phyloP scores from a whole-genome alignment of 2,113 vertebrate species.

The Chamaea fasciata region DNA sequence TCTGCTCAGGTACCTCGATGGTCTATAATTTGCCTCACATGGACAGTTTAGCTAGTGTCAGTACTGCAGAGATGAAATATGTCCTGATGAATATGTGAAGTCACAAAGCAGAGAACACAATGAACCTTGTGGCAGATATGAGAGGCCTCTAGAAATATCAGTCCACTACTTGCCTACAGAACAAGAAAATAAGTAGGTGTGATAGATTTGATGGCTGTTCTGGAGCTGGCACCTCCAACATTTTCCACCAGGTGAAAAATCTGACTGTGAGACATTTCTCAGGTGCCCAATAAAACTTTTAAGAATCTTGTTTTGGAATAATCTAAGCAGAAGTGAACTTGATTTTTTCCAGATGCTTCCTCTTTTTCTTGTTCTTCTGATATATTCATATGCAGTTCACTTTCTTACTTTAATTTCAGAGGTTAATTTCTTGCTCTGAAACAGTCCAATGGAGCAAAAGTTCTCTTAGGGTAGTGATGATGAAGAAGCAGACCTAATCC shows the following conservation, averaged over 20 bases:
- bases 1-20: not conserved
- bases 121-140: not conserved
- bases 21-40: not conserved
- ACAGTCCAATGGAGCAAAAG: not conserved
- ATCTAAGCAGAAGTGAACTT: slow-evolving; percentile 28
- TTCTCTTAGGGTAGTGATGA: not conserved
- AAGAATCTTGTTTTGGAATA: slow-evolving; percentile 46
- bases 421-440: not conserved
- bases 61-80: not conserved
- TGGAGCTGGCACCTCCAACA: slow-evolving; percentile 24
- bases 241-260: slow-evolving; percentile 63
- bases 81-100: not conserved
- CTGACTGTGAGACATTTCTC: slow-evolving; percentile 41
- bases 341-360: slow-evolving; percentile 56
- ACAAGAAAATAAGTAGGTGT: slow-evolving; percentile 47
- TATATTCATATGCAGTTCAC: not conserved
- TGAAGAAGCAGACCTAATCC: not conserved
- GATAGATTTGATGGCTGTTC: slow-evolving; percentile 23
- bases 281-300: slow-evolving; percentile 46
- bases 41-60: not conserved
- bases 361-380: slow-evolving; percentile 17
- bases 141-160: not conserved
- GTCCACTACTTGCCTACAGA: not conserved
- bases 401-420: slow-evolving; percentile 31
- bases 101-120: not conserved